A percentile compares a stretch with the other conserved stretches of the same genome.
Conservation (phyloP, 2,888 invertebrate species). For the Drosophila niveifrons region DNA sequence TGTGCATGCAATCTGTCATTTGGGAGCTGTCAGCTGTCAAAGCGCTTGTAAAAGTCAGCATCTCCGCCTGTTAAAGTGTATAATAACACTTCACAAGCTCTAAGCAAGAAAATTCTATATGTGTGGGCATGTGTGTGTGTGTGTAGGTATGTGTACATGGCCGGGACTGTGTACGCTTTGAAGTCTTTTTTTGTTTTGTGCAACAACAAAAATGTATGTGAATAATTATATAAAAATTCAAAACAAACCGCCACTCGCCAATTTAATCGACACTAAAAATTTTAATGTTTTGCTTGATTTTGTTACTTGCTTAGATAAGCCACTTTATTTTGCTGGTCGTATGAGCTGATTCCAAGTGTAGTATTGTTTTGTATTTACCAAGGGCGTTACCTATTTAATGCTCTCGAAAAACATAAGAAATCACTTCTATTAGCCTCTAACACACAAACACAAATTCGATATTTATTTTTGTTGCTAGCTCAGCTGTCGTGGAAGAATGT, state of each 20-base stretch:
- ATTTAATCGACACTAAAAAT: not conserved
- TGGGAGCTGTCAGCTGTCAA: conserved; percentile 2
- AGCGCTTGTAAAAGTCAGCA: not conserved
- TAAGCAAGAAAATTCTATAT: not conserved
- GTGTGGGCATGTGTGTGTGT: not conserved
- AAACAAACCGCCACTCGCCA: conserved; percentile 29
- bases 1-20: not conserved
- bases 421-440: conserved; percentile 22
- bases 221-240: conserved; percentile 46
- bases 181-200: conserved; percentile 10
- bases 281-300: not conserved
- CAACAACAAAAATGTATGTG: conserved; percentile 8
- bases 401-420: conserved; percentile 41
- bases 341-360: not conserved
- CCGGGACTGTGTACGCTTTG: conserved; percentile 26
- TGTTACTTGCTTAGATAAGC: not conserved
- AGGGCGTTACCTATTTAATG: conserved; percentile 39
- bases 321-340: not conserved
- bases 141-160: conserved; percentile 3
- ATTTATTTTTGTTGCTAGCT: conserved; percentile 57
- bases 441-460: conserved; percentile 56
- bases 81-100: conserved; percentile 5
- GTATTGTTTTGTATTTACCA: not conserved
- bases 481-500: conserved; percentile 42
- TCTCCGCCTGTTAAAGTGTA: not conserved